Conservation (phyloP, 2,797 vertebrate species). For the Gambusia yucatana region DNA sequence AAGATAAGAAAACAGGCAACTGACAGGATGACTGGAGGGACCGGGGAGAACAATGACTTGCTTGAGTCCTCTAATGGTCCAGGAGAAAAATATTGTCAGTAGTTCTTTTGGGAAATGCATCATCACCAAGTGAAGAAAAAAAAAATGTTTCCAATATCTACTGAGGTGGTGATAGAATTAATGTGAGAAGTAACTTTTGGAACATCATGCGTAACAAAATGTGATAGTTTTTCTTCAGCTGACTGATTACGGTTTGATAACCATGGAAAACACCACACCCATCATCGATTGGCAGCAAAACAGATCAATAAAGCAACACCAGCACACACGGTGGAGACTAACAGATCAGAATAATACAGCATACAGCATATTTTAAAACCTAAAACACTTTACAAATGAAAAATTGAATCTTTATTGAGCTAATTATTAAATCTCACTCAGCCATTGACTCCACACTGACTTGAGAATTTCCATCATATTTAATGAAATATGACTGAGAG, state of each 20-base stretch:
- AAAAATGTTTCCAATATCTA: slow-evolving; percentile 57
- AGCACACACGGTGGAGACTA: slow-evolving; percentile 60
- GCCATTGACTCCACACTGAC: slow-evolving; percentile 7
- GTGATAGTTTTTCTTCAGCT: slow-evolving; percentile 82
- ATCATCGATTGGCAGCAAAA: slow-evolving; percentile 82
- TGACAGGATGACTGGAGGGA: slow-evolving; percentile 49
- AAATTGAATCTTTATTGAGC: slow-evolving; percentile 12
- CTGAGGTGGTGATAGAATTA: slow-evolving; percentile 71
- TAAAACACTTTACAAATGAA: slow-evolving; percentile 41
- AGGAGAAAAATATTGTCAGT: slow-evolving; percentile 49
- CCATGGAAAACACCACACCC: slow-evolving; percentile 83
- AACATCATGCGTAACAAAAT: slow-evolving; percentile 78
- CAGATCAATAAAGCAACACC: slow-evolving; percentile 80
- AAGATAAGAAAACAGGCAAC: slow-evolving; percentile 55
- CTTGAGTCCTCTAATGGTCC: slow-evolving; percentile 63
- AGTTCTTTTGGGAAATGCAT: slow-evolving; percentile 68
- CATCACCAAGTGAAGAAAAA: slow-evolving; percentile 40
- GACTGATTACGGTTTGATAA: slow-evolving; percentile 85
- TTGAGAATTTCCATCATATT: background rate
- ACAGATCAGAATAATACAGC: slow-evolving; percentile 59
- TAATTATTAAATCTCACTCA: slow-evolving; percentile 25
- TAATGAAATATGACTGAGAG: background rate
- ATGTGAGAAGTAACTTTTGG: slow-evolving; percentile 76
- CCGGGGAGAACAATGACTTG: slow-evolving; percentile 61
- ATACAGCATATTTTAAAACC: slow-evolving; percentile 31